Percentiles rank a stretch among this genome's conserved stretches.
phyloP scores from a whole-genome alignment of 2,113 vertebrate species.

The Grammomys dolichurus region DNA sequence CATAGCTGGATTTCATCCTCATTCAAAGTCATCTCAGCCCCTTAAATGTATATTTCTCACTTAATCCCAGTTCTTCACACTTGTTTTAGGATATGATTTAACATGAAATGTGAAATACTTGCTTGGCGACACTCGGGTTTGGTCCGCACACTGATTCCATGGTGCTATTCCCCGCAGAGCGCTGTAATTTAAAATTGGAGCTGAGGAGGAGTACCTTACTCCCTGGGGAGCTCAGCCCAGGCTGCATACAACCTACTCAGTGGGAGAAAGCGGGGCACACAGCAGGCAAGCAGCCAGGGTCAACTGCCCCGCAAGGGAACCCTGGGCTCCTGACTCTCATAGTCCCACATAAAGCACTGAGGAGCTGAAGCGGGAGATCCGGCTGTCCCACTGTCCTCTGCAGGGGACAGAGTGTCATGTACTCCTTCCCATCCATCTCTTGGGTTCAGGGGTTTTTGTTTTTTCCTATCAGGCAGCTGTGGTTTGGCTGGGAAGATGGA shows the following conservation, averaged over 20 bases:
- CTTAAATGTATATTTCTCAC: constrained; percentile 72
- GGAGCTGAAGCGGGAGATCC: not conserved
- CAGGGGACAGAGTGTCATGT: accelerated
- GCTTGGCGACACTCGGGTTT: constrained; percentile 36
- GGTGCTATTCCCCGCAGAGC: constrained; percentile 55
- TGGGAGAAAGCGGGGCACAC: accelerated
- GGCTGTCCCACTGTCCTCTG: not conserved
- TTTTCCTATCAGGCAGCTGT: not conserved
- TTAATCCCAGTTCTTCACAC: constrained; percentile 77
- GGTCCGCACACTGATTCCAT: not conserved
- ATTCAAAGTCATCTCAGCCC: constrained; percentile 33
- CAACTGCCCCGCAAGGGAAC: no score
- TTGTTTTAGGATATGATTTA: constrained; percentile 72
- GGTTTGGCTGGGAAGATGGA: not conserved
- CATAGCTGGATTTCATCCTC: not conserved
- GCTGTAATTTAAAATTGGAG: not conserved
- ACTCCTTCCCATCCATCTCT: not conserved
- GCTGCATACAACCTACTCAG: not conserved
- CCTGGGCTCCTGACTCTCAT: not conserved
- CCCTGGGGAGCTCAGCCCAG: not conserved
- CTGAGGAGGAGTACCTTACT: not conserved
- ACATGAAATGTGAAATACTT: constrained; percentile 81
- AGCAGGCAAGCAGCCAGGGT: not conserved
- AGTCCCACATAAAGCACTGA: not conserved
- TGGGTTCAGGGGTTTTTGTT: not conserved